Evolutionary conservation across 2,113 vertebrate species (phyloP).

Genomic region (Benthochromis sp.): DNA sequence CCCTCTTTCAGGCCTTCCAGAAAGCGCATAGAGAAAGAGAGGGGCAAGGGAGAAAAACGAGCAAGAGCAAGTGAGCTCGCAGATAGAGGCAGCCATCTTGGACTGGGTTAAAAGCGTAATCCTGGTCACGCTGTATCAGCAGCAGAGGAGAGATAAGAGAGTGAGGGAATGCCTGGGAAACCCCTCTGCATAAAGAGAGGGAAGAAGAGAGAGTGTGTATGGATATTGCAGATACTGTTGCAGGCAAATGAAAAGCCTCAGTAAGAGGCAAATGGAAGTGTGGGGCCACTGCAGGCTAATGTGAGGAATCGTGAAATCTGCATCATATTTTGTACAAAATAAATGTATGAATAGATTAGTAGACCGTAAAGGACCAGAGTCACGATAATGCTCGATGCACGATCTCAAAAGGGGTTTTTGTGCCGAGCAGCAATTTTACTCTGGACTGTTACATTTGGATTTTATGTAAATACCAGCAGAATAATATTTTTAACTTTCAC

Average conservation of each 20-base stretch:
- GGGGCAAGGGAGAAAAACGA: too few species aligned
- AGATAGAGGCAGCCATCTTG: conserved; percentile 55
- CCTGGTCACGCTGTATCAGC: conserved; percentile 57
- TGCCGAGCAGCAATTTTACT: not conserved
- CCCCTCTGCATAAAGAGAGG: conserved; percentile 33
- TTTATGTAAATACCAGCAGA: not conserved
- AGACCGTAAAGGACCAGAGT: not conserved
- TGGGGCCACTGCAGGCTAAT: not conserved
- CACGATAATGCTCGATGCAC: not conserved
- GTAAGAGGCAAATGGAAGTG: not conserved
- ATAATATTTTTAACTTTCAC: not conserved
- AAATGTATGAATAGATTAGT: not conserved
- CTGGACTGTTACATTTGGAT: not conserved
- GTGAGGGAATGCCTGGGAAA: conserved; percentile 48
- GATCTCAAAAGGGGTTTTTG: not conserved
- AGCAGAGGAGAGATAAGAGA: conserved; percentile 48
- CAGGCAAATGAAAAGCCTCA: conserved; percentile 18
- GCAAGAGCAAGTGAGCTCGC: not conserved
- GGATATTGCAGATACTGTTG: conserved; percentile 38
- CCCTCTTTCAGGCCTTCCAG: not conserved
- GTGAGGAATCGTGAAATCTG: not conserved
- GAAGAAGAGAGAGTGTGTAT: not conserved
- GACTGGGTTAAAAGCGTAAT: conserved; percentile 51
- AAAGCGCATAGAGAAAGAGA: not conserved
- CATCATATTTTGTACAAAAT: not conserved